phyloP scores from a whole-genome alignment of 2,797 vertebrate genomes.

The Gymnothorax javanicus region DNA sequence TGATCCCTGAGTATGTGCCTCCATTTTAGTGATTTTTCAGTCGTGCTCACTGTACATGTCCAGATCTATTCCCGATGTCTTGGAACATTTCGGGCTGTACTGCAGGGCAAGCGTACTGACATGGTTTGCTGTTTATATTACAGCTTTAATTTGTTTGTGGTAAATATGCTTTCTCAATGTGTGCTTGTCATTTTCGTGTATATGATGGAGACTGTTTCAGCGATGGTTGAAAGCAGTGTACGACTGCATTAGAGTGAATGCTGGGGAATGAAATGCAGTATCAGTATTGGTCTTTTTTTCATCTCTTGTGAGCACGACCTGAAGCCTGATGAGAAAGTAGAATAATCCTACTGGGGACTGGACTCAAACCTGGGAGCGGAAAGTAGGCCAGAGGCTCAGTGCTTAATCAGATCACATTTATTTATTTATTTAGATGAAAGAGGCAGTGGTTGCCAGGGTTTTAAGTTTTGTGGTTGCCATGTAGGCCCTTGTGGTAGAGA shows the following conservation, averaged over 20 bases:
- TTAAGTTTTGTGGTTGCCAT: not conserved
- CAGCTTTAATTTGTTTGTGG: not conserved
- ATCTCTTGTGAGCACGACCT: conserved; percentile 4
- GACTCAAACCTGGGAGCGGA: conserved; percentile 21
- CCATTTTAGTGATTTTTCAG: not conserved
- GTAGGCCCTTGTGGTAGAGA: not conserved
- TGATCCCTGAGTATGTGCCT: not conserved
- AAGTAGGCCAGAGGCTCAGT: conserved; percentile 3
- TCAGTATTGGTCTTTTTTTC: not conserved
- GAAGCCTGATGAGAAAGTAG: conserved; percentile 11
- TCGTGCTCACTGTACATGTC: not conserved
- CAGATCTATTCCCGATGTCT: not conserved
- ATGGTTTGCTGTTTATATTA: not conserved
- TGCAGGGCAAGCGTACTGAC: not conserved
- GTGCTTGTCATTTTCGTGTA: not conserved
- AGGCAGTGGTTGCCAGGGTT: not conserved
- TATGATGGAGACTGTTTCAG: not conserved
- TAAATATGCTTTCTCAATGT: not conserved
- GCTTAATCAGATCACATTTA: conserved; percentile 6
- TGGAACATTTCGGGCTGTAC: not conserved
- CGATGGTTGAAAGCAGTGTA: not conserved
- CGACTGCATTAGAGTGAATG: not conserved
- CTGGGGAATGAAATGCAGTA: not conserved
- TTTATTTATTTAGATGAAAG: not conserved
- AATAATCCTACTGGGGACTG: conserved; percentile 16